Percentiles rank a stretch among this genome's conserved stretches.
Conservation (phyloP, 2,797 vertebrate genomes). For the Sardinella longiceps region DNA sequence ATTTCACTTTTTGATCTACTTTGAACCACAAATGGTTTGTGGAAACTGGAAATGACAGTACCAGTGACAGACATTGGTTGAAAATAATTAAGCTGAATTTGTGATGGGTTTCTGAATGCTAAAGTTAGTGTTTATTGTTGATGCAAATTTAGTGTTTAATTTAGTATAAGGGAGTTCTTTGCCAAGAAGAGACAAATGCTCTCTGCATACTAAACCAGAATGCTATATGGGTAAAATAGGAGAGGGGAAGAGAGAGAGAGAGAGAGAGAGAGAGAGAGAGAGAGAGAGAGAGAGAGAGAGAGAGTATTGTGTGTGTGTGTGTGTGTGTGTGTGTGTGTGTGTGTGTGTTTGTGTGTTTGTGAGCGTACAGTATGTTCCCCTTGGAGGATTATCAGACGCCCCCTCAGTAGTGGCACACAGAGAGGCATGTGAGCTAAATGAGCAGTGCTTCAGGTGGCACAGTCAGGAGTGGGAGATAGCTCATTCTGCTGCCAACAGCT, state of each 20-base stretch:
- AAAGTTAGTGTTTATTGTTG: neutral
- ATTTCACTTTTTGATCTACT: neutral
- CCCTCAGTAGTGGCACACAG: neutral
- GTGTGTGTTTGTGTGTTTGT: neutral
- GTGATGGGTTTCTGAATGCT: neutral
- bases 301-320: neutral
- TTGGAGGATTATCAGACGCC: neutral
- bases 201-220: neutral
- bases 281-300: neutral
- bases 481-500: neutral
- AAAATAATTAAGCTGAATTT: neutral
- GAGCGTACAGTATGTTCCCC: neutral
- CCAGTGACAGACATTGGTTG: neutral
- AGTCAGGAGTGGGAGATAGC: neutral
- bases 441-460: neutral
- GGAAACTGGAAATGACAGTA: neutral
- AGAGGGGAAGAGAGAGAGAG: neutral
- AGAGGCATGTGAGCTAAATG: neutral
- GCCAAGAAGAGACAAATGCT: neutral
- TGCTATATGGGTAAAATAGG: neutral
- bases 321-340: neutral
- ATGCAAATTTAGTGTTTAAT: neutral
- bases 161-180: slow-evolving; percentile 7
- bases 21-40: neutral
- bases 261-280: neutral